phyloP scores from a whole-genome alignment of 2,888 invertebrate species.

The Tupiocoris notatus region DNA sequence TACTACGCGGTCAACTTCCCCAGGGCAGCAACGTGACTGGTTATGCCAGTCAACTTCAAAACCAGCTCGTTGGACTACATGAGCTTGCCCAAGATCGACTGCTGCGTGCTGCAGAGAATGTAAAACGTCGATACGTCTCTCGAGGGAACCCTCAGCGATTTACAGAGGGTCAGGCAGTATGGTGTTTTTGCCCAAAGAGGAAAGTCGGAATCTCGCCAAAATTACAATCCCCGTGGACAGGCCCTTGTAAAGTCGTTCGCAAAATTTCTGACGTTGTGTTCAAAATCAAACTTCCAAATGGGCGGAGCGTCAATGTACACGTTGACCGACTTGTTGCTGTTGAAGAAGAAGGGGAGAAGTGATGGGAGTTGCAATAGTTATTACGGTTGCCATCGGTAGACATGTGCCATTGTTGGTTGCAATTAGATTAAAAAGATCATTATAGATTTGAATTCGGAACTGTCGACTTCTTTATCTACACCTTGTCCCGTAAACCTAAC shows the following conservation, averaged over 20 bases:
- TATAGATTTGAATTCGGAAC: no score
- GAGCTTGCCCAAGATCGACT: neutral
- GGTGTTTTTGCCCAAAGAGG: neutral
- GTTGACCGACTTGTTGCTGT: no score
- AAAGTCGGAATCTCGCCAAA: neutral
- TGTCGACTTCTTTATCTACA: no score
- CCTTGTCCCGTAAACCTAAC: no score
- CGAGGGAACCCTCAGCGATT: neutral
- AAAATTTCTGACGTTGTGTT: no score
- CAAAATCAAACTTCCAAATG: neutral
- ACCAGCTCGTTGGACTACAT: neutral
- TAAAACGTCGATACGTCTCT: neutral
- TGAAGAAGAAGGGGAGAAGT: no score
- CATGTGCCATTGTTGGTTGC: no score
- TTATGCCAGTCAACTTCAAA: neutral
- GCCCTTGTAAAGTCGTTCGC: neutral
- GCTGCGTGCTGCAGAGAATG: neutral
- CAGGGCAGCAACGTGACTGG: neutral
- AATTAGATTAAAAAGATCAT: no score
- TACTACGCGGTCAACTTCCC: neutral
- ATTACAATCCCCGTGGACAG: conserved; percentile 1
- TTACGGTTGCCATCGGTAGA: no score
- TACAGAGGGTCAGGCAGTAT: neutral
- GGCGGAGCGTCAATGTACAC: neutral
- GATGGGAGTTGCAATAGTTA: no score